phyloP scores from a whole-genome alignment of 2,888 invertebrate species.

The Campopleginae sp. region DNA sequence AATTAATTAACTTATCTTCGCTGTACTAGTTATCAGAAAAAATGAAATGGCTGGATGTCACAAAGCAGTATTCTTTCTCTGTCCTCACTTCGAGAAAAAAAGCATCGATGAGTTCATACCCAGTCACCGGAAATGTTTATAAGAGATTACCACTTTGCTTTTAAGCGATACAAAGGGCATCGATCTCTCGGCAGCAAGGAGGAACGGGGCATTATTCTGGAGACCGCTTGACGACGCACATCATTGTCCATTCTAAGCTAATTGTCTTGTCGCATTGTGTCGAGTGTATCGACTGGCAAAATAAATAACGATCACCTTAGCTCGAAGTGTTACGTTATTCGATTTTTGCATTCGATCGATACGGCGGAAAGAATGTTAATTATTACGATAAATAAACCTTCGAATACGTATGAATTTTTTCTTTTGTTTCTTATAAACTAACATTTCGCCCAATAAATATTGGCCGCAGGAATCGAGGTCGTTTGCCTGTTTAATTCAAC shows the following conservation, averaged over 20 bases:
- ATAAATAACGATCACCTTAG: neutral
- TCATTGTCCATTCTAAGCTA: neutral
- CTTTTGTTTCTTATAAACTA: too few relatives aligned
- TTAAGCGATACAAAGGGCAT: neutral
- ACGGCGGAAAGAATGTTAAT: neutral
- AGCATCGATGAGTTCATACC: neutral
- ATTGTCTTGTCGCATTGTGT: neutral
- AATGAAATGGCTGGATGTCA: neutral
- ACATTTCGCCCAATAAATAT: too few relatives aligned
- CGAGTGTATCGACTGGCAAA: neutral
- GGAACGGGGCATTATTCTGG: neutral
- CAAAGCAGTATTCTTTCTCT: neutral
- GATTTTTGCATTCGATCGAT: neutral
- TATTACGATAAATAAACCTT: neutral
- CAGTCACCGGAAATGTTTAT: conserved; percentile 3
- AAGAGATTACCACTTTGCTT: neutral
- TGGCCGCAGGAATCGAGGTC: too few relatives aligned
- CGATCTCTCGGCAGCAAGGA: neutral
- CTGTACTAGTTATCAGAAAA: neutral
- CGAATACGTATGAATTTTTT: too few relatives aligned
- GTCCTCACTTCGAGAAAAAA: neutral
- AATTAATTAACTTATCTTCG: neutral
- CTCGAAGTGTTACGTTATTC: neutral
- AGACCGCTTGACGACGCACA: neutral
- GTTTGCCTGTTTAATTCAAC: too few relatives aligned